Evolutionary conservation across 2,113 vertebrate species (phyloP).

Genomic region (Delphinus delphis): DNA sequence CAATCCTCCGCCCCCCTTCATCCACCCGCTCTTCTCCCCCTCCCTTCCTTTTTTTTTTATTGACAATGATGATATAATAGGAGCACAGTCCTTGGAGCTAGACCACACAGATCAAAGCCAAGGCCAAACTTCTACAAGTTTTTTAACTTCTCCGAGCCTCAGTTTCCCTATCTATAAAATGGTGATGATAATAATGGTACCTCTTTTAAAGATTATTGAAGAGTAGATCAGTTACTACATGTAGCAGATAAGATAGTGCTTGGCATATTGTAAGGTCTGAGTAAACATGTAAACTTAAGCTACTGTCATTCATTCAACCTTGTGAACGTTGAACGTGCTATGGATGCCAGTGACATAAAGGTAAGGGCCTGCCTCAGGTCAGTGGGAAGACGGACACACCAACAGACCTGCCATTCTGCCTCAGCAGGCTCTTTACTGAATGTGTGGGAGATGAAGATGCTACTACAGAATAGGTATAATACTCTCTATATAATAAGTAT

Average conservation of each 20-base stretch:
- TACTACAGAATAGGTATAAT: not conserved
- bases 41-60: not conserved
- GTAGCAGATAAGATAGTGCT: not conserved
- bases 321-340: not conserved
- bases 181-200: not conserved
- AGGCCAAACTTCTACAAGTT: not conserved
- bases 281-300: fast-evolving
- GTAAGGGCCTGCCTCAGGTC: not conserved
- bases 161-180: not conserved
- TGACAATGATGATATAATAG: not conserved
- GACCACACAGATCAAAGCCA: not conserved
- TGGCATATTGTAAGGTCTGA: not conserved
- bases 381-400: not conserved
- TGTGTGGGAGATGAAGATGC: not conserved
- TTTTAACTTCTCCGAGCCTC: not conserved
- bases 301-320: not conserved
- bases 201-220: not conserved
- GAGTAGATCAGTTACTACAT: not conserved
- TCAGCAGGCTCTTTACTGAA: not conserved
- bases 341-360: not conserved
- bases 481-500: not conserved
- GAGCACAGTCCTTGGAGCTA: not conserved
- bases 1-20: not conserved
- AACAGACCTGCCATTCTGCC: not conserved
- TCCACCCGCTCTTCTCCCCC: not conserved